Percentiles rank a stretch among this genome's conserved stretches.
Conservation (phyloP, 1,140 invertebrate species). For the Gryon sp. region DNA sequence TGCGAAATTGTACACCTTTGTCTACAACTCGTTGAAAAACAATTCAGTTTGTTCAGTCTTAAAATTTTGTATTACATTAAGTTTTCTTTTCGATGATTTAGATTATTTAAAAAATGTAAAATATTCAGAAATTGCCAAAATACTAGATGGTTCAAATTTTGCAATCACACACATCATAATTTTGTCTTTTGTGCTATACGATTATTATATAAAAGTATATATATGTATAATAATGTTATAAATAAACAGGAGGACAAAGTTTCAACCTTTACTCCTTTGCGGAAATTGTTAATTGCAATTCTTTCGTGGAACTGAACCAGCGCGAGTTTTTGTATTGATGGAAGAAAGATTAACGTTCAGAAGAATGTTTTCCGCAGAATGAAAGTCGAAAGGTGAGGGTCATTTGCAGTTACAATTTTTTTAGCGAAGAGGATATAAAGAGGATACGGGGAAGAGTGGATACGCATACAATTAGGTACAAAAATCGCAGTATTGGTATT, state of each 20-base stretch:
- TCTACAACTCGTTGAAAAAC: neutral
- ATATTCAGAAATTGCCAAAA: neutral
- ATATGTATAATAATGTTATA: slow-evolving; percentile 8
- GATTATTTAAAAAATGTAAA: neutral
- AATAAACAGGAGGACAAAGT: slow-evolving; percentile 10
- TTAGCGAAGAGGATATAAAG: no score
- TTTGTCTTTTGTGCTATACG: slow-evolving; percentile 33
- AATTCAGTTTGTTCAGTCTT: no score
- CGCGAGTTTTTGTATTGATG: neutral
- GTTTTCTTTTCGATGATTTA: no score
- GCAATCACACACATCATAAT: slow-evolving; percentile 1
- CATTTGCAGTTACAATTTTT: slow-evolving; percentile 14
- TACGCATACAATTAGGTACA: slow-evolving; percentile 47
- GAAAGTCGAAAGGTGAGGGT: slow-evolving; percentile 15
- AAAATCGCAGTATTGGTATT: slow-evolving; percentile 65
- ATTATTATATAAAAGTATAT: slow-evolving; percentile 17
- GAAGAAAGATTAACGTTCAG: slow-evolving; percentile 4
- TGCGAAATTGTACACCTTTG: neutral
- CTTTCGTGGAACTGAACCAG: neutral
- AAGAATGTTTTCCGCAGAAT: slow-evolving; percentile 16
- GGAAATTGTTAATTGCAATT: slow-evolving; percentile 23
- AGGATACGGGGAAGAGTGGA: neutral
- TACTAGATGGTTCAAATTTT: neutral
- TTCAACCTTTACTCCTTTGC: slow-evolving; percentile 32
- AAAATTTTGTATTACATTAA: no score